A percentile compares a stretch with the other conserved stretches of the same genome.
Conservation (phyloP, 2,797 vertebrate species). For the Fratercula arctica region DNA sequence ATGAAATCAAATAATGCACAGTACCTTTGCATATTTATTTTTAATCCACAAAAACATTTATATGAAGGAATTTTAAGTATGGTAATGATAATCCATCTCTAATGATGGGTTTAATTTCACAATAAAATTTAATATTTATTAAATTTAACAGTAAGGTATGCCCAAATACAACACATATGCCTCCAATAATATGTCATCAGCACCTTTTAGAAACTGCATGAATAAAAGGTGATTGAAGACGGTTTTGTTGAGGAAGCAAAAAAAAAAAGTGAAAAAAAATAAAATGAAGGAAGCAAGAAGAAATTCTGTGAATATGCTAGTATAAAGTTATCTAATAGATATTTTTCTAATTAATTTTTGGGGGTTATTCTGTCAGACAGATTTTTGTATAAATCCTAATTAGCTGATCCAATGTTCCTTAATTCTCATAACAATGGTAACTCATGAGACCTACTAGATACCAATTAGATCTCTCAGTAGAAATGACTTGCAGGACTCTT, state of each 20-base stretch:
- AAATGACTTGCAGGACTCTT: neutral
- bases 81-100: neutral
- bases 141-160: neutral
- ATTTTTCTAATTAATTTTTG: neutral
- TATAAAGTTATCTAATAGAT: neutral
- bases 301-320: neutral
- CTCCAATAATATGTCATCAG: neutral
- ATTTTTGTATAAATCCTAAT: conserved; percentile 15
- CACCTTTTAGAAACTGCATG: neutral
- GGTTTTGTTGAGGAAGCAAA: neutral
- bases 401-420: neutral
- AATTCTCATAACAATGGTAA: neutral
- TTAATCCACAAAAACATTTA: neutral
- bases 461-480: neutral
- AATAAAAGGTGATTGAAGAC: neutral
- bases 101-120: neutral
- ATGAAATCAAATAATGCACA: neutral
- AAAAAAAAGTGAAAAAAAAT: neutral
- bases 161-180: neutral
- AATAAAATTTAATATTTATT: neutral
- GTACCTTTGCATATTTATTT: neutral
- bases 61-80: neutral
- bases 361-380: neutral
- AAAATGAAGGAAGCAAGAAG: neutral
- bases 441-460: neutral